Evolutionary conservation across 2,797 vertebrate genomes (phyloP).

Genomic region (Typhlichthys subterraneus): DNA sequence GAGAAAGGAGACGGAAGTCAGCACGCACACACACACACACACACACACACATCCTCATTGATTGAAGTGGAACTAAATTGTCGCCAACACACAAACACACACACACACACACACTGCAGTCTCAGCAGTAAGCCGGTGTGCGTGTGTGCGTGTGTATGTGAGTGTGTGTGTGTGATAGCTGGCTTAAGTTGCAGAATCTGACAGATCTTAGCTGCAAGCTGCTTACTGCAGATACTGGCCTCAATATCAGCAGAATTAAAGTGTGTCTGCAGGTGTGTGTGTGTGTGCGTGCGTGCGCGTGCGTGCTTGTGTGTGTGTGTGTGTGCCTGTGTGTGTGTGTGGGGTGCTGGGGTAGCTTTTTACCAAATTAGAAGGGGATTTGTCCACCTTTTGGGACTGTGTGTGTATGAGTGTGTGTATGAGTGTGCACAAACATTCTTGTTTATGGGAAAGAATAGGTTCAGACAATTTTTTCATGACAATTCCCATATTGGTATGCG

Average conservation of each 20-base stretch:
- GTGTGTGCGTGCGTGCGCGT: constrained; percentile 20
- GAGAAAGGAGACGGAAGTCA: constrained; percentile 4
- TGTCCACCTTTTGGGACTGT: background rate
- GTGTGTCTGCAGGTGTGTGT: constrained; percentile 29
- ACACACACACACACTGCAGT: background rate
- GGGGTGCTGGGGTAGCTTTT: constrained; percentile 21
- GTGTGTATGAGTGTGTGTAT: constrained; percentile 5
- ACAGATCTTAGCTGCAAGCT: constrained; percentile 69
- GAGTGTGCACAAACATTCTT: background rate
- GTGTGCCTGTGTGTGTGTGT: constrained; percentile 2
- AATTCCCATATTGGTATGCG: background rate
- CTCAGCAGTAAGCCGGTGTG: background rate
- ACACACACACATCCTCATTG: background rate
- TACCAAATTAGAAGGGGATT: constrained; percentile 36
- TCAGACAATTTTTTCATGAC: no score
- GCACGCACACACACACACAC: constrained; percentile 18
- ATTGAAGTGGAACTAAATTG: background rate
- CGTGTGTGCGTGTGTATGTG: background rate
- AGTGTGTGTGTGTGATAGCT: constrained; percentile 52
- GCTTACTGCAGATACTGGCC: constrained; percentile 67
- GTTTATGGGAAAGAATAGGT: no score
- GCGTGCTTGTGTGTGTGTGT: background rate
- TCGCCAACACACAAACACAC: background rate
- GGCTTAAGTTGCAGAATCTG: constrained; percentile 73
- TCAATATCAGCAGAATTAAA: constrained; percentile 67